Base-by-base conservation (phyloP, 2,113 vertebrate genomes). In the Chlorodrepanis virens region DNA sequence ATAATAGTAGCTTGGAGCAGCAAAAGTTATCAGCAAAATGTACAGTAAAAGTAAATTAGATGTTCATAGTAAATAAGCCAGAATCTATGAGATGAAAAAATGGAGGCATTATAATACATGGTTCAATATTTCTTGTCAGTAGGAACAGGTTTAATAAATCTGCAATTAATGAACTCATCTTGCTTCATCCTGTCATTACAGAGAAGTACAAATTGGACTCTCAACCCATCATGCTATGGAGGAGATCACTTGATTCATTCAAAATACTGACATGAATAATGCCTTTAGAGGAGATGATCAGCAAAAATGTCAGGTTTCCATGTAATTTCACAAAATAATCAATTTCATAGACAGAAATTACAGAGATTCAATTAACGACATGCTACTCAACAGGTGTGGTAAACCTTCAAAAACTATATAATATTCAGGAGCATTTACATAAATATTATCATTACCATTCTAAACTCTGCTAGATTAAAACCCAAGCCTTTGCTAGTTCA, bases 281-380 rank as follows among this genome's bases (percentile, higher is more conserved):
- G 37, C 29, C 18, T 93, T 75, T 61, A 89, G 53, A 89, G 4
- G 28, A 92, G 40, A 52, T 57, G 52, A 94, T 75, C 56, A 87
- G 25, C 81, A 79, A 18, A 91, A 89, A 84, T 68, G 23, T 84
- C 72, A 94, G 40, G 60, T 87, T 78, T 92, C 25, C 25, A 72
- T 84, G 22, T 49, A 84, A 89, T 94, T 93, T 93, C 47, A 87
- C 39, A 87, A 91, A 95, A 84, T 77, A 89, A 93, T 92, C 67
- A 88, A 57, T 56, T 82, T 87, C 49, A 71, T 27, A 92, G 74
- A 33, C 15, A 60, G 47, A 74, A 94, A 89, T 87, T 84, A 89
- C 35, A 52, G 17, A 78, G 24, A 89, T 87, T 71, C 14, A 89
- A 87, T 91, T 94, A 89, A 74, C 35, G 59, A 68, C 60, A 60